Evolutionary conservation across 2,888 invertebrate genomes (phyloP).

Genomic region (Cynaeus angustus): DNA sequence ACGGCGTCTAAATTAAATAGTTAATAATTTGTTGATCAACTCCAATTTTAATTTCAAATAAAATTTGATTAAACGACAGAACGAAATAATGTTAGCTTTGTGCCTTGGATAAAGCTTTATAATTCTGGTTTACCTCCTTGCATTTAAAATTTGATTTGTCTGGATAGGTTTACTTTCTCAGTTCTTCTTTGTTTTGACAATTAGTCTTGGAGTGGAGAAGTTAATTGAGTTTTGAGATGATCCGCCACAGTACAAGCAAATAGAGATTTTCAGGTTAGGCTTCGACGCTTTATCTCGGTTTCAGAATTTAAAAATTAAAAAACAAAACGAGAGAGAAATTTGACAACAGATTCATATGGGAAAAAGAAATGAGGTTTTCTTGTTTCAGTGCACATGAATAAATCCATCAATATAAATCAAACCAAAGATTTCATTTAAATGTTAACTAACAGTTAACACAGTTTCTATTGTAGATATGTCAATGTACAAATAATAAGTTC

Average conservation of each 20-base stretch:
- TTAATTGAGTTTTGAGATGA: constrained; percentile 30
- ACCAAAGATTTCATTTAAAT: too few relatives aligned
- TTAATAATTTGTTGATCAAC: constrained; percentile 30
- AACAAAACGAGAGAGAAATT: neutral
- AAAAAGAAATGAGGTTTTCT: too few relatives aligned
- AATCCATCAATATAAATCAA: too few relatives aligned
- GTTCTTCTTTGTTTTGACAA: constrained; percentile 25
- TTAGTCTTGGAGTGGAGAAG: constrained; percentile 14
- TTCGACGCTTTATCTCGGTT: too few relatives aligned
- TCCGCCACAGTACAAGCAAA: neutral
- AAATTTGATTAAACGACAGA: constrained; percentile 32
- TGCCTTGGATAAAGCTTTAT: constrained; percentile 16
- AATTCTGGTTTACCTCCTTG: constrained; percentile 10
- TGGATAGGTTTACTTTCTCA: neutral
- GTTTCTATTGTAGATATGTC: too few relatives aligned
- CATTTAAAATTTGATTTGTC: constrained; percentile 32
- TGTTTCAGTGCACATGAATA: too few relatives aligned
- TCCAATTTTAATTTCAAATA: constrained; percentile 20
- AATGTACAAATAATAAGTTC: too few relatives aligned
- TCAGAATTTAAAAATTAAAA: too few relatives aligned
- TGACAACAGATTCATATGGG: neutral
- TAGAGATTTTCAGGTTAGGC: too few relatives aligned
- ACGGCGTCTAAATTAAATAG: constrained; percentile 18
- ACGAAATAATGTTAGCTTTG: constrained; percentile 29
- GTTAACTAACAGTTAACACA: too few relatives aligned